Conservation (phyloP, 2,888 invertebrate species). For the Ceraclea dissimilis region DNA sequence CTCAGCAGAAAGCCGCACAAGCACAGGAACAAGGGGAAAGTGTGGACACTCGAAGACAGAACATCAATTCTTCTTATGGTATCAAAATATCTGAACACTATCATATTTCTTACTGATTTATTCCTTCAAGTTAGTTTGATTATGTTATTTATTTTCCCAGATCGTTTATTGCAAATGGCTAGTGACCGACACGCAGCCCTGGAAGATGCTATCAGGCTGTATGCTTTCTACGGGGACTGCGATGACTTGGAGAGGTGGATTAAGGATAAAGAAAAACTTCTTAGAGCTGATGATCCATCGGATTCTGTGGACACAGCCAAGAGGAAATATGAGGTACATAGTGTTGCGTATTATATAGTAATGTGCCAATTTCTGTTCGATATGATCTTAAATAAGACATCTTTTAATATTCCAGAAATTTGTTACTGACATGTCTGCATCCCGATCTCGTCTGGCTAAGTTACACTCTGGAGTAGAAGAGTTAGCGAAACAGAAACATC, state of each 20-base stretch:
- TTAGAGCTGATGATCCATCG: constrained; percentile 72
- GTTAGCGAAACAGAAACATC: constrained; percentile 76
- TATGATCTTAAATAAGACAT: too few species aligned
- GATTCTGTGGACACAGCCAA: constrained; percentile 90
- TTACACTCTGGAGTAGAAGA: constrained; percentile 83
- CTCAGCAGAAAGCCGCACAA: constrained; percentile 13
- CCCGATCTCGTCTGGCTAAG: constrained; percentile 82
- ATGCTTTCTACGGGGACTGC: constrained; percentile 92
- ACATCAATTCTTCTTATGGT: constrained; percentile 74
- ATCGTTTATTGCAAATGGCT: constrained; percentile 72
- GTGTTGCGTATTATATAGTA: too few species aligned
- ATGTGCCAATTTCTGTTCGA: too few species aligned
- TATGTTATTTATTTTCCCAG: constrained; percentile 29
- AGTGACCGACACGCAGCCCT: constrained; percentile 73
- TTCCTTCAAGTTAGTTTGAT: neutral
- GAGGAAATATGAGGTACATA: constrained; percentile 78
- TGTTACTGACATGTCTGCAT: constrained; percentile 90
- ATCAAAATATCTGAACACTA: neutral
- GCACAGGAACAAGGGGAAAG: constrained; percentile 41
- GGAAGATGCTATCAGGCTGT: constrained; percentile 87
- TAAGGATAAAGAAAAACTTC: constrained; percentile 85
- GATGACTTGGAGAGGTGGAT: constrained; percentile 98
- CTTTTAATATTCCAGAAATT: constrained; percentile 77
- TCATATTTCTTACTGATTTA: neutral
- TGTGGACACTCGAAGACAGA: constrained; percentile 70